These are phyloP conservation scores for Hippocampus comes DNA, from an alignment of 2,113 vertebrate genomes.

Conservation along the genomic window DNA sequence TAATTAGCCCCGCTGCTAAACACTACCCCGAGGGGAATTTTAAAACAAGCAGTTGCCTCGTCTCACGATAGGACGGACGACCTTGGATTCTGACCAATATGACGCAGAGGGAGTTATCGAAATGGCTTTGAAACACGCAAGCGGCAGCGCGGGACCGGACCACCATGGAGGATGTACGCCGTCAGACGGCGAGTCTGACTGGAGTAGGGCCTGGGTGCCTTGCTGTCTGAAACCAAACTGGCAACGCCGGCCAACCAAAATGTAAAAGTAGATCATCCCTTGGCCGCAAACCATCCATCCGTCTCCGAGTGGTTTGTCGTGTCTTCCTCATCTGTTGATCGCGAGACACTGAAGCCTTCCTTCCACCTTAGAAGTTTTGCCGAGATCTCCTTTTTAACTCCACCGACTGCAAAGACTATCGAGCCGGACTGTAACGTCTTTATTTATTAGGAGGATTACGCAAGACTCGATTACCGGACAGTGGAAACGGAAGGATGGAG, in stretches of 20 bases:
- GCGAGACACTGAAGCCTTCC: neutral
- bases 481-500: neutral
- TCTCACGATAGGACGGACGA: slow-evolving; percentile 8
- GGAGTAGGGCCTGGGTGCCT: slow-evolving; percentile 43
- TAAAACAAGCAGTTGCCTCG: slow-evolving; percentile 21
- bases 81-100: slow-evolving; percentile 34
- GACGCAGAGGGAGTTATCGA: slow-evolving; percentile 29
- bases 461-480: neutral
- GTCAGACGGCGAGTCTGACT: slow-evolving; percentile 51
- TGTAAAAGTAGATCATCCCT: slow-evolving; percentile 56
- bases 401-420: neutral
- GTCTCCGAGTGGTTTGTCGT: slow-evolving; percentile 27
- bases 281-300: slow-evolving; percentile 36
- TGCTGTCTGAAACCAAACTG: slow-evolving; percentile 62
- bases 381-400: neutral
- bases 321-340: slow-evolving; percentile 17
- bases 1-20: slow-evolving; percentile 36
- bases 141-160: slow-evolving; percentile 50
- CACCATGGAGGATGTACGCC: slow-evolving; percentile 51
- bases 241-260: slow-evolving; percentile 48
- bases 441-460: neutral
- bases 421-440: neutral
- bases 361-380: neutral
- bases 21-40: neutral
- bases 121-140: slow-evolving; percentile 42